These are phyloP conservation scores for Amaurobius ferox DNA, from an alignment of 2,888 invertebrate species.

Conservation along the genomic window DNA sequence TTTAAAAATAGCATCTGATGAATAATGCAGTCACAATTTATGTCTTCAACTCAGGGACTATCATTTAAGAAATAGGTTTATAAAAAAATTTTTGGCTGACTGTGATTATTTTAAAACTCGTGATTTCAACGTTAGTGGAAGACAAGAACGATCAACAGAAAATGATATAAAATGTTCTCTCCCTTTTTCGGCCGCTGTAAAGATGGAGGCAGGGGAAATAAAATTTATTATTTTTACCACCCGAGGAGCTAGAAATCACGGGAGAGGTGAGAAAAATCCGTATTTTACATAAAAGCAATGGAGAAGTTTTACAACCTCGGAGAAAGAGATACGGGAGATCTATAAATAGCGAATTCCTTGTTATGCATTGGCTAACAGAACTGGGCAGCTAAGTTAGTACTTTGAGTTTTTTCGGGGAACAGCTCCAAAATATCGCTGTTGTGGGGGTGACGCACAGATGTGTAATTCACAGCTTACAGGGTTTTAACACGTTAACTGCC, in stretches of 20 bases:
- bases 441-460: no score
- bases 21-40: background rate
- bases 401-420: no score
- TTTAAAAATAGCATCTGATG: no score
- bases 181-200: background rate
- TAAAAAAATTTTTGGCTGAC: no score
- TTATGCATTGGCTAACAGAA: constrained; percentile 1
- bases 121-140: background rate
- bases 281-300: constrained; percentile 19
- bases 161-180: constrained; percentile 18
- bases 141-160: constrained; percentile 7
- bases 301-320: constrained; percentile 4
- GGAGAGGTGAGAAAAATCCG: constrained; percentile 13
- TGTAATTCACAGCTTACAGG: no score
- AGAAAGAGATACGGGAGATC: constrained; percentile 7
- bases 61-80: no score
- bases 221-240: constrained; percentile 23
- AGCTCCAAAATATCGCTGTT: no score
- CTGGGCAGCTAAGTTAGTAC: no score
- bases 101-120: no score
- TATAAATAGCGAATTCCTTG: constrained; percentile 5
- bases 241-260: background rate
- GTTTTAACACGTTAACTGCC: no score
- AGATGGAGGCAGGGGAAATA: constrained; percentile 12
- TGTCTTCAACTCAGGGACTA: background rate